phyloP scores from a whole-genome alignment of 2,797 vertebrate species.

The Brachymystax lenok region DNA sequence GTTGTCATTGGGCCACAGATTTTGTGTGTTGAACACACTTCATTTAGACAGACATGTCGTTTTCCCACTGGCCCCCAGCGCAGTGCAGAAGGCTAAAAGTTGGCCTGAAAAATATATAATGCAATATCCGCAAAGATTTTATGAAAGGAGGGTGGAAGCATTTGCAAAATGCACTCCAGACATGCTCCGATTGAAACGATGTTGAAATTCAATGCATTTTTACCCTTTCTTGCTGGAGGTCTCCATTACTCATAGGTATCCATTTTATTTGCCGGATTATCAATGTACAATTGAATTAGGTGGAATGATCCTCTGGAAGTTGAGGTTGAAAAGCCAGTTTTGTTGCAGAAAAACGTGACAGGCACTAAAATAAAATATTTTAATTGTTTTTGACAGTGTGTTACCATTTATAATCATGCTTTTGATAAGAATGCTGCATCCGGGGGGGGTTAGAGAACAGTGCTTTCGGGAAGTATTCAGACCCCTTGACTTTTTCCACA shows the following conservation, averaged over 20 bases:
- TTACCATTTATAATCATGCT: not conserved
- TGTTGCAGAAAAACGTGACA: not conserved
- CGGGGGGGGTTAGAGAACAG: too few relatives aligned
- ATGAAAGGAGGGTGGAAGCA: constrained; percentile 19
- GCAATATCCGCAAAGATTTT: constrained; percentile 46
- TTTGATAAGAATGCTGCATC: not conserved
- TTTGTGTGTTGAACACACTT: constrained; percentile 23
- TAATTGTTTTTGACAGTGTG: not conserved
- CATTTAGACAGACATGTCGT: not conserved
- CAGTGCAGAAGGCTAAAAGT: constrained; percentile 29
- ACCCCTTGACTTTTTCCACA: too few relatives aligned
- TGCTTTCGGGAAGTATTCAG: too few relatives aligned
- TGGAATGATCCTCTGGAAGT: not conserved
- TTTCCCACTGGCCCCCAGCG: constrained; percentile 17
- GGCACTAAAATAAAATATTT: too few relatives aligned
- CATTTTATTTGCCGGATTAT: not conserved
- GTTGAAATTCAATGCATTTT: constrained; percentile 27
- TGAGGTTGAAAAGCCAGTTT: not conserved
- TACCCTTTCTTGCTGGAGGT: not conserved
- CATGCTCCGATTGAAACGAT: constrained; percentile 23
- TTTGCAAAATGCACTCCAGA: constrained; percentile 39
- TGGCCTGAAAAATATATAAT: constrained; percentile 56
- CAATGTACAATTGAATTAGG: not conserved
- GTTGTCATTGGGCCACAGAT: not conserved
- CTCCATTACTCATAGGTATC: not conserved